Conservation (phyloP, 2,113 vertebrate species). For the Paramormyrops kingsleyae region DNA sequence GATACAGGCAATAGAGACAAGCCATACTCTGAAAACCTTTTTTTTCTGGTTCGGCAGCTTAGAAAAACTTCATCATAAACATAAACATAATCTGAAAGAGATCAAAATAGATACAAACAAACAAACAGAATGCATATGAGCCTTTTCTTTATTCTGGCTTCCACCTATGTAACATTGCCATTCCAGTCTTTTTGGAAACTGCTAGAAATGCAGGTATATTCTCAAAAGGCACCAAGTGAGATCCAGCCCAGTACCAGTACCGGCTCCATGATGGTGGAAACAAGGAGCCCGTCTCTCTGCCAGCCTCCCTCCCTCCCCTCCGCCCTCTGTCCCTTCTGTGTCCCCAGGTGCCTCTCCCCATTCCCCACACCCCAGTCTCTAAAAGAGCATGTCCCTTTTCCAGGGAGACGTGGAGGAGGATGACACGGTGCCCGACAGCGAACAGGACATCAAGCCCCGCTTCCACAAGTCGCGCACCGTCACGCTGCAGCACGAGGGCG, state of each 20-base stretch:
- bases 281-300: background rate
- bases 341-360: background rate
- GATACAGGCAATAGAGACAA: background rate
- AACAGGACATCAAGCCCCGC: constrained; percentile 93
- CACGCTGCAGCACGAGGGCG: constrained; percentile 87
- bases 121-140: background rate
- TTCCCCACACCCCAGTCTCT: background rate
- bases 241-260: no score
- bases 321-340: background rate
- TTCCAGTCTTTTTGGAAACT: background rate
- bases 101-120: background rate
- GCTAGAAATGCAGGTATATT: background rate
- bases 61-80: background rate
- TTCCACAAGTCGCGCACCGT: constrained; percentile 94
- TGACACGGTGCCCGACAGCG: constrained; percentile 81
- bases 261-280: background rate
- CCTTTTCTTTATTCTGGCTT: background rate
- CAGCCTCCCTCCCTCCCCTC: background rate
- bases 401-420: constrained; percentile 93
- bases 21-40: background rate
- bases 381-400: background rate
- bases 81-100: no score
- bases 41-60: background rate
- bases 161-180: background rate
- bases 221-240: background rate